Conservation (phyloP, 2,113 vertebrate species). For the Sciurus niger region DNA sequence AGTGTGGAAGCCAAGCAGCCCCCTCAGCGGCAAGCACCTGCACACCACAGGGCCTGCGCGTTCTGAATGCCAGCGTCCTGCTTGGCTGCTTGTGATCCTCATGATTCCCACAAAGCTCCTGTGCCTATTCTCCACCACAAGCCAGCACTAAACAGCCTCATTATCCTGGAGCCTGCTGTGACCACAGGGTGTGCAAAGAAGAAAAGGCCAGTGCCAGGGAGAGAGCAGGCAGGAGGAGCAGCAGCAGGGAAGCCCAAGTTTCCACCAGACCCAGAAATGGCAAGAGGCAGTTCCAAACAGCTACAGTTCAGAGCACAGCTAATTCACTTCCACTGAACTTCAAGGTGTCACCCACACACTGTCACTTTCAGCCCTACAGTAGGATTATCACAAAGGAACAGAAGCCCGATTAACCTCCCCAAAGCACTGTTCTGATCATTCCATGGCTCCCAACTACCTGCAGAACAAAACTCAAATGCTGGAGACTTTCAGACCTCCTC, state of each 20-base stretch:
- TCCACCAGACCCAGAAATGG: background rate
- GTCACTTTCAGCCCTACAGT: background rate
- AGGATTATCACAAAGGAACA: slow-evolving; percentile 7
- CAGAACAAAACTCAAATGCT: background rate
- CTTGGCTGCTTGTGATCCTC: background rate
- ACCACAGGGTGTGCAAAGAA: background rate
- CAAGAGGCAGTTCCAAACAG: slow-evolving; percentile 4
- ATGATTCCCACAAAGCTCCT: rapidly evolving
- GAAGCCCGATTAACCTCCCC: slow-evolving; percentile 48
- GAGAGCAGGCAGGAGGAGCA: background rate
- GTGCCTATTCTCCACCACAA: background rate
- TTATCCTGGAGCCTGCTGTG: slow-evolving; percentile 38
- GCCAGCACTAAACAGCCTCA: slow-evolving; percentile 53
- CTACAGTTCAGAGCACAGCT: slow-evolving; percentile 21
- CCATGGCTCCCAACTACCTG: background rate
- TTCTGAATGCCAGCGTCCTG: background rate
- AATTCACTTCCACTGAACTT: slow-evolving; percentile 23
- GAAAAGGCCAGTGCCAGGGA: background rate
- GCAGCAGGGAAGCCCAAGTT: background rate
- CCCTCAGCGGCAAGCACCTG: rapidly evolving
- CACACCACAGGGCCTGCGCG: background rate
- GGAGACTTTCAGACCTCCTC: background rate
- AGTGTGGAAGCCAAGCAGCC: background rate
- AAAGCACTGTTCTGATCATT: background rate
- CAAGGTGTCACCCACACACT: background rate